A percentile compares a stretch with the other conserved stretches of the same genome.
Conservation (phyloP, 2,113 vertebrate genomes). For the human region GRCh38 chr15:41599001-41599500, state of each 20-base stretch:
- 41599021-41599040: not conserved
- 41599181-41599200: constrained; percentile 43
- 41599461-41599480: constrained; percentile 50
- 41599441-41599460: constrained; percentile 48
- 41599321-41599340: not conserved
- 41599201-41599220: constrained; percentile 31
- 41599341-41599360: not conserved
- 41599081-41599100: not conserved
- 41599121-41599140: not conserved
- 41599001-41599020: not conserved
- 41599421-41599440: constrained; percentile 62
- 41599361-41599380: not conserved
- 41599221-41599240: constrained; percentile 69
- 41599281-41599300: not conserved
- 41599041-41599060: not conserved
- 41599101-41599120: not conserved
- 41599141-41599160: not conserved
- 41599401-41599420: constrained; percentile 1
- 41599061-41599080: not conserved
- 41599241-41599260: constrained; percentile 46
- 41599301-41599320: not conserved
- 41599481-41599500: constrained; percentile 51
- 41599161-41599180: not conserved
- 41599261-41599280: constrained; percentile 45
- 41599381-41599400: constrained; percentile 13